Evolutionary conservation across 1,140 invertebrate species (phyloP).

Genomic region (Eriocheir sinensis): DNA sequence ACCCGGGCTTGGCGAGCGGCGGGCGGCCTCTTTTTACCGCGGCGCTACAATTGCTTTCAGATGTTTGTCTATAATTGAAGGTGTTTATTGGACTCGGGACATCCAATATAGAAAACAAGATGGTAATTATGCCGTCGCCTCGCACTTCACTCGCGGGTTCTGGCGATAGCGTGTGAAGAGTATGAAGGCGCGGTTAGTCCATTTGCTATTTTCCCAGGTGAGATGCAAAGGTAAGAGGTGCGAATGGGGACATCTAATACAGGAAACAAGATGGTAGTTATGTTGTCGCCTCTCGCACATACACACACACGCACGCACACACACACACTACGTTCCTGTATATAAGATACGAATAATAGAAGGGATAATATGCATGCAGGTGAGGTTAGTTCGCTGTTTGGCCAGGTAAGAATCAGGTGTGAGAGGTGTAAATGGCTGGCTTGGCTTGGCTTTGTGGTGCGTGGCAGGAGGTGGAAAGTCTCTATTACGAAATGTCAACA

Average conservation of each 20-base stretch:
- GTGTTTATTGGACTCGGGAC: not conserved
- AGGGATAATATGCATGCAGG: too few relatives aligned
- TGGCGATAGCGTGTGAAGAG: not conserved
- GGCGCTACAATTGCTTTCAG: not conserved
- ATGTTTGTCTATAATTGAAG: not conserved
- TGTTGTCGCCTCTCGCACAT: not conserved
- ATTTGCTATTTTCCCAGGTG: too few relatives aligned
- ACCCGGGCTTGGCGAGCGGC: not conserved
- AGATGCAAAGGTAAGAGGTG: too few relatives aligned
- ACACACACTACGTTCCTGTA: too few relatives aligned
- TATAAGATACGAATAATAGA: too few relatives aligned
- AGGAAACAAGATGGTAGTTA: slow-evolving; percentile 1
- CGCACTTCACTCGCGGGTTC: not conserved
- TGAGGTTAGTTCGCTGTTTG: too few relatives aligned
- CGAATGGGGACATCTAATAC: not conserved
- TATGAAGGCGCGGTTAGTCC: too few relatives aligned
- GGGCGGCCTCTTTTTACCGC: not conserved
- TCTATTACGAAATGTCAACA: not conserved
- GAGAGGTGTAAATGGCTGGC: too few relatives aligned
- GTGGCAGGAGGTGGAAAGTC: too few relatives aligned
- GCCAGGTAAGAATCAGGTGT: too few relatives aligned
- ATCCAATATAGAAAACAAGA: not conserved
- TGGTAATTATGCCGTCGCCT: not conserved
- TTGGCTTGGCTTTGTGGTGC: too few relatives aligned
- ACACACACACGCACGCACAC: too few relatives aligned